Percentiles rank a stretch among this genome's conserved stretches.
Conservation (phyloP, 1,140 invertebrate species). For the Trichonephila clavipes region DNA sequence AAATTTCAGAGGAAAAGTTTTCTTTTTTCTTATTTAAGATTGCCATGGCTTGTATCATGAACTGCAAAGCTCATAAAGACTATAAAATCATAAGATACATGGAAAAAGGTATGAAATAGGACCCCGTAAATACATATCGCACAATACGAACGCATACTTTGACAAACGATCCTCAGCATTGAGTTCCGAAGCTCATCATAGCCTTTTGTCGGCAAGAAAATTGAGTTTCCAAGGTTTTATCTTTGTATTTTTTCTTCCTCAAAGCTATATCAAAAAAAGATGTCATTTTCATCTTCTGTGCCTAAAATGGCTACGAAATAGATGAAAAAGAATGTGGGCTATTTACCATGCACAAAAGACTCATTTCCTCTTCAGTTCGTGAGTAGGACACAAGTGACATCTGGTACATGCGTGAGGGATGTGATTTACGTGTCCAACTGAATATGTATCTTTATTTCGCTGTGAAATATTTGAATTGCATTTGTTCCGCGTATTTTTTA, state of each 20-base stretch:
- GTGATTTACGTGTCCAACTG: neutral
- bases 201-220: slow-evolving; percentile 63
- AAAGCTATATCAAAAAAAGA: slow-evolving; percentile 3
- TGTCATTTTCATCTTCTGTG: slow-evolving; percentile 46
- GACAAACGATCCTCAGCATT: slow-evolving; percentile 42
- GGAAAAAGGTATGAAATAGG: neutral
- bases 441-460: no score
- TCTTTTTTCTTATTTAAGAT: neutral
- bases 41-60: neutral
- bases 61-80: slow-evolving; percentile 2
- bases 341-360: slow-evolving; percentile 66
- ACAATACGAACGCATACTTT: slow-evolving; percentile 30
- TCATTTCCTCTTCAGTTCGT: slow-evolving; percentile 32
- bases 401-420: slow-evolving; percentile 41
- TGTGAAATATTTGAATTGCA: no score
- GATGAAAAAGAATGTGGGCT: slow-evolving; percentile 27
- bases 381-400: slow-evolving; percentile 14
- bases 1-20: neutral
- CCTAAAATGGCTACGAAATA: slow-evolving; percentile 20
- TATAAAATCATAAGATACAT: neutral
- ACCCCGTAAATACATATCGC: slow-evolving; percentile 31
- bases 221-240: slow-evolving; percentile 53
- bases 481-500: no score
- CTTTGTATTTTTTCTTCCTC: neutral
- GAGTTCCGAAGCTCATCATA: slow-evolving; percentile 51